A percentile compares a stretch with the other conserved stretches of the same genome.
These are phyloP conservation scores for Lampropteryx suffumata DNA, from an alignment of 2,888 invertebrate genomes.

Conservation along the genomic window DNA sequence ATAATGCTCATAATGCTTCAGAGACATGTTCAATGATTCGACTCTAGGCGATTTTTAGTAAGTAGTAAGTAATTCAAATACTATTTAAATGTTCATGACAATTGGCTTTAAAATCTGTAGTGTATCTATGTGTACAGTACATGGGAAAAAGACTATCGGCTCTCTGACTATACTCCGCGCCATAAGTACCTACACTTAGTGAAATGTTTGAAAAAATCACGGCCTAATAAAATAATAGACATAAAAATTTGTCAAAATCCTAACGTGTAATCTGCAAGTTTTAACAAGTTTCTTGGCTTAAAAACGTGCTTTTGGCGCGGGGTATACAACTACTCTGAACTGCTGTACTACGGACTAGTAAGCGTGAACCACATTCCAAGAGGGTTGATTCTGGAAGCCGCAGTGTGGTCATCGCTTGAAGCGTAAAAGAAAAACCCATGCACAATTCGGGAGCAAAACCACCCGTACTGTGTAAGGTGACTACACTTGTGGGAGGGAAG, in stretches of 20 bases:
- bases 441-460: conserved; percentile 68
- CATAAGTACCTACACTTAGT: neutral
- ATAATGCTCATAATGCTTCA: too few species aligned
- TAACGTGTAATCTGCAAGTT: too few species aligned
- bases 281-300: too few species aligned
- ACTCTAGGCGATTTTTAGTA: too few species aligned
- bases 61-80: too few species aligned
- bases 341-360: conserved; percentile 27
- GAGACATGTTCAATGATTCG: too few species aligned
- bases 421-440: conserved; percentile 68
- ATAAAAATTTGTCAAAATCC: too few species aligned
- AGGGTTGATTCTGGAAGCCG: conserved; percentile 77
- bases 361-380: conserved; percentile 73
- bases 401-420: conserved; percentile 52
- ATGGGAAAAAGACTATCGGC: conserved; percentile 17
- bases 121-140: neutral
- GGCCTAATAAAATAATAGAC: too few species aligned
- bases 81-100: too few species aligned
- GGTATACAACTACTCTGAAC: conserved; percentile 12
- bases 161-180: conserved; percentile 14
- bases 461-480: conserved; percentile 55
- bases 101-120: neutral
- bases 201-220: too few species aligned
- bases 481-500: conserved; percentile 41
- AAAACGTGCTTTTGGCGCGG: conserved; percentile 5